These are phyloP conservation scores for Eolophus roseicapilla DNA, from an alignment of 2,113 vertebrate species.

Conservation along the genomic window DNA sequence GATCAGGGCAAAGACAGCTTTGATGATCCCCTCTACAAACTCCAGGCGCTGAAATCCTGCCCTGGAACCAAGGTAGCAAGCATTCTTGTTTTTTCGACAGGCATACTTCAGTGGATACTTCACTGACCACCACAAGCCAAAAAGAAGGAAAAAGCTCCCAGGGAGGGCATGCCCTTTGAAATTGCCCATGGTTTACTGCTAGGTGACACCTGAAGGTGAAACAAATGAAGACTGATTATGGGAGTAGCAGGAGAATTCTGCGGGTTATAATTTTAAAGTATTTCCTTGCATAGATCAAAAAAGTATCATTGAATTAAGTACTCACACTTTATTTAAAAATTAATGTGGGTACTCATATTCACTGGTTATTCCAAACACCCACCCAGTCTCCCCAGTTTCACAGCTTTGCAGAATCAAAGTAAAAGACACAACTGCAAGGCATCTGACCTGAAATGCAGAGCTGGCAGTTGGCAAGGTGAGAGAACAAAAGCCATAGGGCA, in stretches of 20 bases:
- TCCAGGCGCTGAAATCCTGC: conserved; percentile 84
- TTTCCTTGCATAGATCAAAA: background rate
- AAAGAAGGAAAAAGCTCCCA: conserved; percentile 86
- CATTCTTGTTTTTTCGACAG: conserved; percentile 84
- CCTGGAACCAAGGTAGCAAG: conserved; percentile 81
- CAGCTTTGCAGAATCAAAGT: background rate
- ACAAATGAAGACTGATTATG: background rate
- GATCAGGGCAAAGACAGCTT: conserved; percentile 81
- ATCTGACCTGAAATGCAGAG: background rate
- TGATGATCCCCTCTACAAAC: conserved; percentile 80
- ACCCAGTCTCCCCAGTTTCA: background rate
- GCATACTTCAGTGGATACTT: conserved; percentile 84
- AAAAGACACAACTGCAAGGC: background rate
- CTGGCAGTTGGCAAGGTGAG: background rate
- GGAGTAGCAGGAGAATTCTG: background rate
- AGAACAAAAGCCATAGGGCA: background rate
- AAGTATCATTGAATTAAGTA: background rate
- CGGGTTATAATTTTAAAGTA: background rate
- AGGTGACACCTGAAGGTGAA: conserved; percentile 5
- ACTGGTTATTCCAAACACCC: background rate
- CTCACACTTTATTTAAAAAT: background rate
- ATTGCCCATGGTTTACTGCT: conserved; percentile 81
- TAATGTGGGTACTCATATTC: background rate
- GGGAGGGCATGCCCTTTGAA: conserved; percentile 94
- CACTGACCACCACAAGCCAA: conserved; percentile 91